These are phyloP conservation scores for Spea bombifrons DNA, from an alignment of 2,113 vertebrate genomes.

Conservation along the genomic window DNA sequence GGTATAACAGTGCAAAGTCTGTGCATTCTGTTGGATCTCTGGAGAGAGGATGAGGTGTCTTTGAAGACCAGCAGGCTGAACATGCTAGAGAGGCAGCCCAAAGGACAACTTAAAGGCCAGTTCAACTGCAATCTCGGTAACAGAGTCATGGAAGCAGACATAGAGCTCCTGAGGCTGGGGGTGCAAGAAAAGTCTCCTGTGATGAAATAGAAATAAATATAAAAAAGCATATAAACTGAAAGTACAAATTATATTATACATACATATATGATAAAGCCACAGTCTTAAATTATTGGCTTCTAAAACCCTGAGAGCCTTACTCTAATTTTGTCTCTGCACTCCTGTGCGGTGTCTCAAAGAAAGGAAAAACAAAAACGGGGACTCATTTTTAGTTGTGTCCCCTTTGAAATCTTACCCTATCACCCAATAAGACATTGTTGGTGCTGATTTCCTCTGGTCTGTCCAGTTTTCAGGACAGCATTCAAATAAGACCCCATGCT, in stretches of 20 bases:
- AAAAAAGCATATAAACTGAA: too few species aligned
- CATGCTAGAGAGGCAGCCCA: slow-evolving; percentile 72
- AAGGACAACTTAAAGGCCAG: slow-evolving; percentile 94
- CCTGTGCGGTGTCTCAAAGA: too few species aligned
- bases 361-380: too few species aligned
- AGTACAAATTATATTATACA: too few species aligned
- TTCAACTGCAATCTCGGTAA: slow-evolving; percentile 86
- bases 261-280: not conserved
- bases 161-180: slow-evolving; percentile 93
- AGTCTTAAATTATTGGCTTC: not conserved
- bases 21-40: too few species aligned
- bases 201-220: slow-evolving; percentile 28
- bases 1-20: not conserved
- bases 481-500: slow-evolving; percentile 92
- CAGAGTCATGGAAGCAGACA: slow-evolving; percentile 93
- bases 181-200: slow-evolving; percentile 84
- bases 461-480: slow-evolving; percentile 88
- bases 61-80: not conserved
- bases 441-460: slow-evolving; percentile 84
- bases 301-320: slow-evolving; percentile 1
- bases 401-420: slow-evolving; percentile 76
- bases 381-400: too few species aligned
- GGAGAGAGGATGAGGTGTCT: not conserved
- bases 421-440: slow-evolving; percentile 94
- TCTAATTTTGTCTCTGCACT: too few species aligned